phyloP scores from a whole-genome alignment of 2,113 vertebrate species.

The Elephas maximus region DNA sequence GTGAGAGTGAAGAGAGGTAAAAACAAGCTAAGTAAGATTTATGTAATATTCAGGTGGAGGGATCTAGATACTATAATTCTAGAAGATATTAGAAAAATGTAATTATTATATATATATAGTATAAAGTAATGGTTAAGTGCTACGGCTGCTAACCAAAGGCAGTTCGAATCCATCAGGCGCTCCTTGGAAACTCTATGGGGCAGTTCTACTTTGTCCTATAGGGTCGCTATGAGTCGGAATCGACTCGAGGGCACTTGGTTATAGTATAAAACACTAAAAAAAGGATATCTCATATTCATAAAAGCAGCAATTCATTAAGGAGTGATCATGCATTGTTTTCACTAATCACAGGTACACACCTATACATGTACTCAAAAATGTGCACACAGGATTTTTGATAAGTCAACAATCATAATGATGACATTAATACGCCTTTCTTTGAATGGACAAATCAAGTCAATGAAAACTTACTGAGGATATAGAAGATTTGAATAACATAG shows the following conservation, averaged over 20 bases:
- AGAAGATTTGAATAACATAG: neutral
- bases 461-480: neutral
- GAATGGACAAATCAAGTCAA: neutral
- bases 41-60: neutral
- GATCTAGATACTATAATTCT: neutral
- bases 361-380: neutral
- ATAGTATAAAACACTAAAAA: neutral
- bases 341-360: neutral
- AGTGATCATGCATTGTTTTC: neutral
- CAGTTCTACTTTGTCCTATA: no score
- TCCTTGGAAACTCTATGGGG: no score
- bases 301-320: neutral
- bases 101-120: neutral
- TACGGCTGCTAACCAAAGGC: no score
- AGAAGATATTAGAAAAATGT: neutral
- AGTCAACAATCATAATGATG: neutral
- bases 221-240: no score
- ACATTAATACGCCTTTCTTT: neutral
- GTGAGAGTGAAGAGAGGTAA: neutral
- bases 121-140: no score
- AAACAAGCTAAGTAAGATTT: neutral
- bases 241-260: no score
- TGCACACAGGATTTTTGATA: neutral
- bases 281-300: neutral
- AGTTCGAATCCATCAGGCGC: no score